Evolutionary conservation across 2,113 vertebrate species (phyloP).

Genomic region (Pandion haliaetus): DNA sequence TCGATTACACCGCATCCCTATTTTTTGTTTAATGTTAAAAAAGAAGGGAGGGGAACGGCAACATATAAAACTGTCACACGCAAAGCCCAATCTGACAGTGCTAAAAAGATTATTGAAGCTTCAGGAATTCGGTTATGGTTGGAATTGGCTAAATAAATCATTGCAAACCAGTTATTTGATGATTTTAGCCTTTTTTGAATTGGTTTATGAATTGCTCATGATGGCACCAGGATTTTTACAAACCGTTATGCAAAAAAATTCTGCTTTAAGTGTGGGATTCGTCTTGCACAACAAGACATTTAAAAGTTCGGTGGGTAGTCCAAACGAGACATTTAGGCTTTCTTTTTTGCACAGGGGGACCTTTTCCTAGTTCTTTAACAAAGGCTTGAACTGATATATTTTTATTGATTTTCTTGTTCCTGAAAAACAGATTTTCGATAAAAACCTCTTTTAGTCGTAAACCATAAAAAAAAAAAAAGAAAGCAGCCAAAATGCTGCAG

Average conservation of each 20-base stretch:
- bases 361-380: background rate
- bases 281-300: background rate
- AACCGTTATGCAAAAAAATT: background rate
- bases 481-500: background rate
- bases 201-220: background rate
- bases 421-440: slow-evolving; percentile 51
- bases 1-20: background rate
- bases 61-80: rapidly evolving
- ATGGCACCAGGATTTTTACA: background rate
- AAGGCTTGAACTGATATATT: slow-evolving; percentile 18
- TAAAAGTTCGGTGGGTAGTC: background rate
- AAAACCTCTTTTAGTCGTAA: slow-evolving; percentile 26
- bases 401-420: slow-evolving; percentile 48
- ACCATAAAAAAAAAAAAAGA: background rate
- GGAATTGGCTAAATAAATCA: background rate
- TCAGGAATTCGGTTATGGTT: background rate
- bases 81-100: background rate
- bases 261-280: rapidly evolving
- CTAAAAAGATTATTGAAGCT: slow-evolving; percentile 2
- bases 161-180: background rate
- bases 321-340: background rate
- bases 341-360: background rate
- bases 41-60: background rate
- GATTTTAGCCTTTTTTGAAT: background rate
- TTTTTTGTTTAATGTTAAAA: background rate